Percentiles rank a stretch among this genome's conserved stretches.
phyloP scores from a whole-genome alignment of 2,888 invertebrate species.

The Sericinus montela region DNA sequence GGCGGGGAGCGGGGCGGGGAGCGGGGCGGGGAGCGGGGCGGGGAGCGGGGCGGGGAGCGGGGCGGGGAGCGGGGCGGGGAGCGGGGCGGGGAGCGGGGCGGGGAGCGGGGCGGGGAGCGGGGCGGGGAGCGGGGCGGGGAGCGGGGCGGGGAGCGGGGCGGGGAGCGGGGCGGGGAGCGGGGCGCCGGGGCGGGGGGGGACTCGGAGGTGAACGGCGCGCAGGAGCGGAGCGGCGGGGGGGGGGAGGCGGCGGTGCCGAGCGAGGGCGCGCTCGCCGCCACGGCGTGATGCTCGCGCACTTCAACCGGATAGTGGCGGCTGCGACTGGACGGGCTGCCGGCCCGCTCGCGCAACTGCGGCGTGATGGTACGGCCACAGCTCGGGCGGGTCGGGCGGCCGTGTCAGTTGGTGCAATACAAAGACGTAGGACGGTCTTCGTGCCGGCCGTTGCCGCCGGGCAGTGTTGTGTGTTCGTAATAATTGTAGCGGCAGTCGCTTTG shows the following conservation, averaged over 20 bases:
- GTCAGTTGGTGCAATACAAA: too few relatives aligned
- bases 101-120: constrained; percentile 32
- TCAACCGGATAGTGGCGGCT: background rate
- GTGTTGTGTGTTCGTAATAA: too few relatives aligned
- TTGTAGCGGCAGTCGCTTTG: too few relatives aligned
- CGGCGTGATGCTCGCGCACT: constrained; percentile 48
- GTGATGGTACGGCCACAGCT: background rate
- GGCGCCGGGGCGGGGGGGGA: constrained; percentile 1
- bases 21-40: constrained; percentile 33
- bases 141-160: constrained; percentile 4
- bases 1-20: constrained; percentile 15
- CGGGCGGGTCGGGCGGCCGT: background rate
- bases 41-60: background rate
- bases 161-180: too few relatives aligned
- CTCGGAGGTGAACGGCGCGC: constrained; percentile 46
- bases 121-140: constrained; percentile 23
- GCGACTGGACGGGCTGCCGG: background rate
- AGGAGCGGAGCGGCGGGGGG: constrained; percentile 24
- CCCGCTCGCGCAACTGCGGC: background rate
- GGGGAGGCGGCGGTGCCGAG: constrained; percentile 28
- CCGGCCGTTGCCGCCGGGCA: too few relatives aligned
- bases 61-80: constrained; percentile 47
- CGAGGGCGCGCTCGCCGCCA: constrained; percentile 39
- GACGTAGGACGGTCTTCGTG: too few relatives aligned
- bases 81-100: constrained; percentile 11